A percentile compares a stretch with the other conserved stretches of the same genome.
Conservation (phyloP, 2,797 vertebrate species). For the Chanos chanos region DNA sequence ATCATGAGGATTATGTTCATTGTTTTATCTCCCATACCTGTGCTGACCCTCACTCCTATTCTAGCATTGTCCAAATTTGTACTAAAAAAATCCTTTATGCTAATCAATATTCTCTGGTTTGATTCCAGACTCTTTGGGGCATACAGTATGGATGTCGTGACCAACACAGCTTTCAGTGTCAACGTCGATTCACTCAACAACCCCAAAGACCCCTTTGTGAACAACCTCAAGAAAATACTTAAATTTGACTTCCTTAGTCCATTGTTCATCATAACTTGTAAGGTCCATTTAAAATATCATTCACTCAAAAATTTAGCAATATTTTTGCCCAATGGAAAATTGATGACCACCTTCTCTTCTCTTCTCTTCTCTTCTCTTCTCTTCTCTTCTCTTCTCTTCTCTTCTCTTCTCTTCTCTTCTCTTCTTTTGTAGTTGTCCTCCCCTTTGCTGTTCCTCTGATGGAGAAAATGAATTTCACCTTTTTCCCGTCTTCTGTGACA, state of each 20-base stretch:
- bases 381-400: too few species aligned
- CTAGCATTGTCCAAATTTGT: too few species aligned
- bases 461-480: slow-evolving; percentile 60
- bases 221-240: slow-evolving; percentile 74
- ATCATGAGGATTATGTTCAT: too few species aligned
- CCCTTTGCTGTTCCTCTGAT: slow-evolving; percentile 64
- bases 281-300: too few species aligned
- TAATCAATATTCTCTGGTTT: background rate
- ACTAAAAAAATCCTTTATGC: too few species aligned
- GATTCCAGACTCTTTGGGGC: slow-evolving; percentile 66
- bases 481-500: slow-evolving; percentile 55
- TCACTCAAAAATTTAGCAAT: too few species aligned
- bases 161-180: slow-evolving; percentile 76
- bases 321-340: too few species aligned
- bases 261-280: slow-evolving; percentile 59
- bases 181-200: slow-evolving; percentile 76
- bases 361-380: too few species aligned
- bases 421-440: slow-evolving; percentile 71
- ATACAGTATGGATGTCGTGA: slow-evolving; percentile 78
- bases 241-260: slow-evolving; percentile 62
- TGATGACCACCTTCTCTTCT: background rate
- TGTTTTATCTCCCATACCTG: too few species aligned
- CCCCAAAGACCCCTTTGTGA: slow-evolving; percentile 71
- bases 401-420: too few species aligned
- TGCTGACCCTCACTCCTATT: too few species aligned